These are phyloP conservation scores for Cyprinus carpio DNA, from an alignment of 2,113 vertebrate species.

Conservation along the genomic window DNA sequence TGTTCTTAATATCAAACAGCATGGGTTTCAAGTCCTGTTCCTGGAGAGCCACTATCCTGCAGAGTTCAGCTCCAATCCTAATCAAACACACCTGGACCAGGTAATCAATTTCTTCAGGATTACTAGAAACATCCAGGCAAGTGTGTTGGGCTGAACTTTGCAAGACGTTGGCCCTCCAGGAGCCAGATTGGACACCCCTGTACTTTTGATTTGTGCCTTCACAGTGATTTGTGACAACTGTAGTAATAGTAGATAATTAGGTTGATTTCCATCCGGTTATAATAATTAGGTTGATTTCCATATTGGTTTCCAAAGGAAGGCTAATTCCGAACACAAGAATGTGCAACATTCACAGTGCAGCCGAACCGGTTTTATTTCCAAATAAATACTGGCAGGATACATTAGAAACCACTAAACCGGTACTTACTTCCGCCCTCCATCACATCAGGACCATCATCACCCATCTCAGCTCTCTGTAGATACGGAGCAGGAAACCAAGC, in stretches of 20 bases:
- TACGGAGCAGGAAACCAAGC: slow-evolving; percentile 97
- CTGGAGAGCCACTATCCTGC: background rate
- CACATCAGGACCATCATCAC: slow-evolving; percentile 49
- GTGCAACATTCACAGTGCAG: background rate
- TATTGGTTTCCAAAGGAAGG: background rate
- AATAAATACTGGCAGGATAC: background rate
- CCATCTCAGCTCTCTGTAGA: slow-evolving; percentile 71
- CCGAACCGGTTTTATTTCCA: background rate
- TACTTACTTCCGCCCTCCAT: slow-evolving; percentile 59
- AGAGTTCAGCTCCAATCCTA: background rate
- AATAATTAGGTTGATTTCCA: background rate
- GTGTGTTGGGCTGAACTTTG: too few relatives aligned
- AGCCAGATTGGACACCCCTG: too few relatives aligned
- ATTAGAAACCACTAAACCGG: background rate
- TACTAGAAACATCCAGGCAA: background rate
- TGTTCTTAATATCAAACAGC: background rate
- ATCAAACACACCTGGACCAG: background rate
- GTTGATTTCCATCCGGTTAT: background rate
- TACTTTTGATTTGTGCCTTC: background rate
- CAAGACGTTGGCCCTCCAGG: too few relatives aligned
- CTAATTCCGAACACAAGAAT: background rate
- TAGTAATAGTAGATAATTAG: too few relatives aligned
- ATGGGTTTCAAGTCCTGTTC: background rate
- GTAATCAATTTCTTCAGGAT: background rate
- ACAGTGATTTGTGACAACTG: background rate